Conservation (phyloP, 35 echinoderm and acorn worm genomes). For the Hemicentrotus pulcherrimus region DNA sequence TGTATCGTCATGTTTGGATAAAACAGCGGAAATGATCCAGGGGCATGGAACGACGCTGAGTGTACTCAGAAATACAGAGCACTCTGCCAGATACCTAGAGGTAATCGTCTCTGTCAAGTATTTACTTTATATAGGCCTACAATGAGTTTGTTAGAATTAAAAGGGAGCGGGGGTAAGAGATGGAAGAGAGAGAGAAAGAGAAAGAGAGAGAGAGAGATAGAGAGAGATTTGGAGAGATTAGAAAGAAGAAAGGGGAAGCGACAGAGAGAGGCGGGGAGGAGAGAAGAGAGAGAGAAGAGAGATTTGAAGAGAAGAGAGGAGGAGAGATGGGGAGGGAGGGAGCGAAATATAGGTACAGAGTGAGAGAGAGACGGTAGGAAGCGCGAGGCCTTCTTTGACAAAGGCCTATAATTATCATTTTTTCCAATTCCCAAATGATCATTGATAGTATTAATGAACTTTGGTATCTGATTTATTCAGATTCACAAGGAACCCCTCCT, state of each 20-base stretch:
- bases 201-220: neutral
- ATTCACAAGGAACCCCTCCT: neutral
- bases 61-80: conserved; percentile 24
- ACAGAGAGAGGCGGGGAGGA: no score
- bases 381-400: neutral
- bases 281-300: no score
- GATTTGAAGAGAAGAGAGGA: no score
- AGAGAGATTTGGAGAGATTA: no score
- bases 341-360: no score
- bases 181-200: neutral
- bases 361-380: no score
- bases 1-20: neutral
- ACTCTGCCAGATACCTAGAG: conserved; percentile 25
- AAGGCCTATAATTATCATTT: neutral
- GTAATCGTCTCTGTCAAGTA: neutral
- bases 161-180: neutral
- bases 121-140: neutral
- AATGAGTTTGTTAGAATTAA: no score
- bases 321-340: no score
- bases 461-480: neutral
- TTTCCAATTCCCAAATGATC: neutral
- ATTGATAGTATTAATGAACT: neutral
- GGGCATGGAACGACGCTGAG: conserved; percentile 37
- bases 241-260: no score
- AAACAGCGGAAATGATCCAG: neutral